These are phyloP conservation scores for Polydrusus tereticollis DNA, from an alignment of 2,888 invertebrate genomes.

Conservation along the genomic window DNA sequence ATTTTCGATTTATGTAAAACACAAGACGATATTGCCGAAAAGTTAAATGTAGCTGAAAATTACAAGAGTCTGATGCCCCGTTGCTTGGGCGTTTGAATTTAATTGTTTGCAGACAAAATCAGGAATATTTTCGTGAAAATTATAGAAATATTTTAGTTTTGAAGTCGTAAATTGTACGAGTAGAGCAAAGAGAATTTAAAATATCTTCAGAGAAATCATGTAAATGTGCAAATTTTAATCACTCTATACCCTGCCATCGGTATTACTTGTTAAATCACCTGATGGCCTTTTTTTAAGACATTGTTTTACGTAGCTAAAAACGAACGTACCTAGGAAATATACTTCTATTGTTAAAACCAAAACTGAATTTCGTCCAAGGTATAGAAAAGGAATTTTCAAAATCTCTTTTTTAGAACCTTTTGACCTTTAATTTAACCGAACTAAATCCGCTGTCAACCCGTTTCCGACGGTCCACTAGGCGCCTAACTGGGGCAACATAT, in stretches of 20 bases:
- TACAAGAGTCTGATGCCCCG: conserved; percentile 38
- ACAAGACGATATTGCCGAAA: conserved; percentile 44
- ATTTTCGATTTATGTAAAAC: conserved; percentile 50
- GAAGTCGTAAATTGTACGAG: too few relatives aligned
- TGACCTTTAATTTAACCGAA: conserved; percentile 2
- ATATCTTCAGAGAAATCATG: too few relatives aligned
- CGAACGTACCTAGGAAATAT: too few relatives aligned
- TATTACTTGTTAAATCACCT: too few relatives aligned
- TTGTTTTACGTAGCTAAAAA: too few relatives aligned
- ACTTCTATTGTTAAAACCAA: too few relatives aligned
- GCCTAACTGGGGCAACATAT: conserved; percentile 12
- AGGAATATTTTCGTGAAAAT: neutral
- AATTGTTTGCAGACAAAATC: conserved; percentile 32
- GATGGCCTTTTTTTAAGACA: too few relatives aligned
- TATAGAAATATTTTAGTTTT: neutral
- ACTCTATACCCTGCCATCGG: too few relatives aligned
- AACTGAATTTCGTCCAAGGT: neutral
- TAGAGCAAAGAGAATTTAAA: neutral
- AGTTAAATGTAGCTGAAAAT: conserved; percentile 51
- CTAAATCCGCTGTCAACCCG: conserved; percentile 15
- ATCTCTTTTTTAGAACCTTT: neutral
- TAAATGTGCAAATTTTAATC: too few relatives aligned
- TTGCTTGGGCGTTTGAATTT: conserved; percentile 36
- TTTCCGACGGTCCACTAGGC: conserved; percentile 13
- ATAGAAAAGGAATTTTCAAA: neutral